These are phyloP conservation scores for Centropus bengalensis DNA, from an alignment of 2,113 vertebrate species.

Conservation along the genomic window DNA sequence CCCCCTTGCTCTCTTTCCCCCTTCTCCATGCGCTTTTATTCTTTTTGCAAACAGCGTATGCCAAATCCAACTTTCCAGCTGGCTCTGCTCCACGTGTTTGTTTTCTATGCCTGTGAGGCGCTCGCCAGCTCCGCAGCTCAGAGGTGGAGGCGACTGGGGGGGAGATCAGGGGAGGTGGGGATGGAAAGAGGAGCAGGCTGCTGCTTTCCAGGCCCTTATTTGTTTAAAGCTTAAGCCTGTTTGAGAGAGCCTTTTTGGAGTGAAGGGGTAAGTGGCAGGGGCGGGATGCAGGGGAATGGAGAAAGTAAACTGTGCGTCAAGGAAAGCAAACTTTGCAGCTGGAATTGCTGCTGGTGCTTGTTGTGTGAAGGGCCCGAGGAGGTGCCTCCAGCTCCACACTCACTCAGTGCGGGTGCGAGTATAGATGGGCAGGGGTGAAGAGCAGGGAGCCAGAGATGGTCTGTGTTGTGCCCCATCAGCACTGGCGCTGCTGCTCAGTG, in stretches of 20 bases:
- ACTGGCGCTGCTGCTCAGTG: accelerated
- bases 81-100: constrained; percentile 72
- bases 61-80: constrained; percentile 65
- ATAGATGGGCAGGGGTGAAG: background rate
- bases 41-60: constrained; percentile 39
- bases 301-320: constrained; percentile 67
- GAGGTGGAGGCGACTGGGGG: background rate
- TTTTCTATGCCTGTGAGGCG: constrained; percentile 60
- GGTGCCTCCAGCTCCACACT: background rate
- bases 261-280: constrained; percentile 68
- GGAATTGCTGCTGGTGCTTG: constrained; percentile 16
- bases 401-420: accelerated
- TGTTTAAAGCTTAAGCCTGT: constrained; percentile 76
- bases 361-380: background rate
- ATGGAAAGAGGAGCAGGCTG: constrained; percentile 52
- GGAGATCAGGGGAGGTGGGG: constrained; percentile 9
- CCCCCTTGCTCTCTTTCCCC: background rate
- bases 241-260: constrained; percentile 72
- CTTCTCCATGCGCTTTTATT: constrained; percentile 39
- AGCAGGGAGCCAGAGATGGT: accelerated
- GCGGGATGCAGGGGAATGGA: constrained; percentile 18
- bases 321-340: constrained; percentile 64
- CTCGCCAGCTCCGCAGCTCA: constrained; percentile 42
- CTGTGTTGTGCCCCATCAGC: accelerated
- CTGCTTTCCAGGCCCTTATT: constrained; percentile 73